These are phyloP conservation scores for Otocyon megalotis DNA, from an alignment of 2,113 vertebrate genomes.

Conservation along the genomic window DNA sequence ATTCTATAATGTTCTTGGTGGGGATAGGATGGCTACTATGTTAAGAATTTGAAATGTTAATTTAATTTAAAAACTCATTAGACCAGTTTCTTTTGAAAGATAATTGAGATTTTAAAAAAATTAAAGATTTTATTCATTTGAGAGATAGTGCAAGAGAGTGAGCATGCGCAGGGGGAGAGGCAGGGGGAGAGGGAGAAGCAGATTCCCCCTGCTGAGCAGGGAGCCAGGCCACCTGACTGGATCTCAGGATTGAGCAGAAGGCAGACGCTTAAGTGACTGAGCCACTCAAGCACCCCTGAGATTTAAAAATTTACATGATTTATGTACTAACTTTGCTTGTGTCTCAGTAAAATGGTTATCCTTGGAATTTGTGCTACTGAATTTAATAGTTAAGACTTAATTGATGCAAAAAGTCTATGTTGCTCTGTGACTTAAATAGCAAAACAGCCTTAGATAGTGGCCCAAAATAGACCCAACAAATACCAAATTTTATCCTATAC, in stretches of 20 bases:
- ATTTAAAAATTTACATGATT: background rate
- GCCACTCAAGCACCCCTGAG: background rate
- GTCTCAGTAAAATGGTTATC: slow-evolving; percentile 12
- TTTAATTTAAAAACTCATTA: slow-evolving; percentile 44
- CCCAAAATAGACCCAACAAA: background rate
- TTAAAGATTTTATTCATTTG: background rate
- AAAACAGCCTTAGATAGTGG: slow-evolving; percentile 30
- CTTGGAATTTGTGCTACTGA: slow-evolving; percentile 35
- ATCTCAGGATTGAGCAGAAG: background rate
- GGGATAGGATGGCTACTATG: background rate
- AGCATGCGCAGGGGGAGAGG: background rate
- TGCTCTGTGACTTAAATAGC: slow-evolving; percentile 19
- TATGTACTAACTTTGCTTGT: slow-evolving; percentile 27
- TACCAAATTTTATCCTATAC: background rate
- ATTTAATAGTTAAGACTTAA: slow-evolving; percentile 47
- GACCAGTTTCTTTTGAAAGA: slow-evolving; percentile 32
- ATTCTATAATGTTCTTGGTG: slow-evolving; percentile 43
- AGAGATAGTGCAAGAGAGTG: background rate
- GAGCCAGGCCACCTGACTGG: background rate
- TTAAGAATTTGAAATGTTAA: background rate
- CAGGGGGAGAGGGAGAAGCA: background rate
- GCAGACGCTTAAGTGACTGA: background rate
- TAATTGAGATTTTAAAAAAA: background rate
- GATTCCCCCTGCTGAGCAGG: background rate
- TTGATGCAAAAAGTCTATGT: background rate